Percentiles rank a stretch among this genome's conserved stretches.
phyloP scores from a whole-genome alignment of 1,140 invertebrate genomes.

The Drosophila bocki region DNA sequence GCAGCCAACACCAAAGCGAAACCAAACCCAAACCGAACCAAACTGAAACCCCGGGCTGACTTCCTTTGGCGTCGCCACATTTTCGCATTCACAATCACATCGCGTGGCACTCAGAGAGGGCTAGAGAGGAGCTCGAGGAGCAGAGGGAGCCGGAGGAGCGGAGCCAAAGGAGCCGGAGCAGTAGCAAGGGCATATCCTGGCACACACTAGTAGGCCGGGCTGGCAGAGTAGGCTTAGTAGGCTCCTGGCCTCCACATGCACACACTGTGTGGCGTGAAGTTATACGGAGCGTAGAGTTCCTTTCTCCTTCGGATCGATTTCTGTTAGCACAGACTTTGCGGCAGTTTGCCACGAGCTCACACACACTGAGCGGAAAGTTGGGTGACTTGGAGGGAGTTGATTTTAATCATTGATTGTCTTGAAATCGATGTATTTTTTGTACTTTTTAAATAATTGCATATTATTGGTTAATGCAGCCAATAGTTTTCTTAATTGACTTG shows the following conservation, averaged over 20 bases:
- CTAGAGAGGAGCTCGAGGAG: not conserved
- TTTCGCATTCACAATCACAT: constrained; percentile 82
- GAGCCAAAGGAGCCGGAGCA: not conserved
- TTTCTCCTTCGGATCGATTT: constrained; percentile 68
- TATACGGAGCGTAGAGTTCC: constrained; percentile 59
- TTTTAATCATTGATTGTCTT: not conserved
- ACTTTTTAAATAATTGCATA: not conserved
- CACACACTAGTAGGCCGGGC: constrained; percentile 13
- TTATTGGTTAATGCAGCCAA: not conserved
- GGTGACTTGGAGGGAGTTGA: not conserved
- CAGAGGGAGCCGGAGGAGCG: not conserved
- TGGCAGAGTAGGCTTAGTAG: constrained; percentile 6
- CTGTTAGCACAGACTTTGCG: constrained; percentile 71
- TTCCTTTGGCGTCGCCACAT: constrained; percentile 70
- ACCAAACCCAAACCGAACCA: constrained; percentile 28
- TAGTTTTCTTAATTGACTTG: not conserved
- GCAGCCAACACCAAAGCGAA: constrained; percentile 13
- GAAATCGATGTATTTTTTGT: not conserved
- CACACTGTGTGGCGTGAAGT: constrained; percentile 58
- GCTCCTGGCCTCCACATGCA: constrained; percentile 45
- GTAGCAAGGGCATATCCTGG: constrained; percentile 18
- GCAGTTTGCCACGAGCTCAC: constrained; percentile 57
- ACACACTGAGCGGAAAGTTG: constrained; percentile 21
- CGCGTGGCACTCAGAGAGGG: constrained; percentile 63
- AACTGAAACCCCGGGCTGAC: constrained; percentile 51